phyloP scores from a whole-genome alignment of 2,797 vertebrate genomes.

The Enteromius paludinosus region DNA sequence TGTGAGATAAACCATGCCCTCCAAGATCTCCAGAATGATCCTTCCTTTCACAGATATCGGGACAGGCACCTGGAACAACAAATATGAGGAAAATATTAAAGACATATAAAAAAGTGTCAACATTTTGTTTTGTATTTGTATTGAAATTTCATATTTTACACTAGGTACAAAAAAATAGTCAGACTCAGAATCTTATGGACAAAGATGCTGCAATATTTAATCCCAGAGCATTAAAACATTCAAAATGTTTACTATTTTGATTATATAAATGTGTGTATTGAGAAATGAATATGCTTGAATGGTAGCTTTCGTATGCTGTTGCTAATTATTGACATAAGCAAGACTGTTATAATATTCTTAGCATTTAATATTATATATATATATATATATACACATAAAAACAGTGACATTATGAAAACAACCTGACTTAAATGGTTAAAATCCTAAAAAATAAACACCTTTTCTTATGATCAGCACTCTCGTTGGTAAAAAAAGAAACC shows the following conservation, averaged over 20 bases:
- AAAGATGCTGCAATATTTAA: not conserved
- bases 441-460: not conserved
- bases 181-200: not conserved
- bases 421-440: not conserved
- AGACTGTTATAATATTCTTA: not conserved
- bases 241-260: not conserved
- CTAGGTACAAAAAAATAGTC: not conserved
- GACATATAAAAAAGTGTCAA: not conserved
- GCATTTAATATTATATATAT: not conserved
- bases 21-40: constrained; percentile 88
- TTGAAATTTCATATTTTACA: not conserved
- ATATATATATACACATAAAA: too few species aligned
- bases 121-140: not conserved
- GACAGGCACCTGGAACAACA: constrained; percentile 76
- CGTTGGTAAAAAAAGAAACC: not conserved
- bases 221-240: not conserved
- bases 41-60: constrained; percentile 90
- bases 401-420: not conserved
- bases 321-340: not conserved
- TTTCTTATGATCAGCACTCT: not conserved
- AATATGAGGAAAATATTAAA: not conserved
- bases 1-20: constrained; percentile 93
- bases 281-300: not conserved
- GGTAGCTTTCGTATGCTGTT: not conserved
- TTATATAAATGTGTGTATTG: not conserved